Evolutionary conservation across 2,113 vertebrate genomes (phyloP).

Genomic region (Emydura subglobosa): DNA sequence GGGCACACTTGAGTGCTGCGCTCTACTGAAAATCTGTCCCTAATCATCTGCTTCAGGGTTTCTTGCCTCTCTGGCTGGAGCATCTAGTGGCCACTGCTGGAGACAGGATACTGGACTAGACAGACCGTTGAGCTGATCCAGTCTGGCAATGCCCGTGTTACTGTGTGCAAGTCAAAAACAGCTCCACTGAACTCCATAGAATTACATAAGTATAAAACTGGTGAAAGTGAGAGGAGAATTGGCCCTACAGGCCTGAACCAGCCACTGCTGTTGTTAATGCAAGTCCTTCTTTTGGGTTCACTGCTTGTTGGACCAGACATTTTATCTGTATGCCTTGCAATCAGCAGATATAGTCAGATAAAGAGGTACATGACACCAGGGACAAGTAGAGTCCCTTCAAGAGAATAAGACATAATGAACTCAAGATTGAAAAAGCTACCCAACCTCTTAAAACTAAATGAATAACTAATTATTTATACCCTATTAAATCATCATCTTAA

Average conservation of each 20-base stretch:
- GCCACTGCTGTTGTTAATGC: background rate
- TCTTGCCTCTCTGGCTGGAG: background rate
- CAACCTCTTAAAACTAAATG: too few relatives aligned
- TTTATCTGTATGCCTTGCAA: background rate
- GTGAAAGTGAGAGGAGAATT: background rate
- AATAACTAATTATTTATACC: too few relatives aligned
- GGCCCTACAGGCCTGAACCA: background rate
- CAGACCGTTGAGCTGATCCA: background rate
- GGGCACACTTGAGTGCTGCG: background rate
- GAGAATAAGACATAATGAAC: too few relatives aligned
- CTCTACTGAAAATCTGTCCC: background rate
- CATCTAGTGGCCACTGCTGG: background rate
- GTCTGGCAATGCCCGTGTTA: background rate
- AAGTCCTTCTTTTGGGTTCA: background rate
- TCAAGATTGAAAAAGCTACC: too few relatives aligned
- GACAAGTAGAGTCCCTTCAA: too few relatives aligned
- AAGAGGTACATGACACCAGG: too few relatives aligned
- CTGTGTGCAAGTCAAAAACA: background rate
- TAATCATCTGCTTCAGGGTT: background rate
- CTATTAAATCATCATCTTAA: too few relatives aligned
- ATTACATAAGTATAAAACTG: background rate
- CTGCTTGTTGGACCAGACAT: background rate
- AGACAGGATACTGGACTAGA: background rate
- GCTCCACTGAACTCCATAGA: background rate
- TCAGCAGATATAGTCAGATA: too few relatives aligned